Conservation (phyloP, 2,888 invertebrate species). For the Drosophila picticornis region DNA sequence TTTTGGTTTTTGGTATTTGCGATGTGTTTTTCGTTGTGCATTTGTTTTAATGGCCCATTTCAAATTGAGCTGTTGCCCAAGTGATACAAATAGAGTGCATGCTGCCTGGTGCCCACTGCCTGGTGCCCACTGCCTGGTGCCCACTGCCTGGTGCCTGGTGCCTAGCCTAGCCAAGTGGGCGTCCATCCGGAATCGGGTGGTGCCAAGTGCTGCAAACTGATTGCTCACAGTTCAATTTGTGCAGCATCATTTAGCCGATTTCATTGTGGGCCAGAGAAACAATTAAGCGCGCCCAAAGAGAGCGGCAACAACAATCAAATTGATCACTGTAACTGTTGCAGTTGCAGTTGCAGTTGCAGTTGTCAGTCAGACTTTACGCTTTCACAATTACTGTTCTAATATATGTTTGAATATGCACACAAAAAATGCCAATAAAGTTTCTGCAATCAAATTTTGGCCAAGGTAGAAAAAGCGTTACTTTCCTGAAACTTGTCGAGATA, state of each 20-base stretch:
- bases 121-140: background rate
- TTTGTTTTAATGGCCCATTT: constrained; percentile 77
- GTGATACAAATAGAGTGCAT: constrained; percentile 5
- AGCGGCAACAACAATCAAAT: constrained; percentile 30
- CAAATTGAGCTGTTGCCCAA: constrained; percentile 72
- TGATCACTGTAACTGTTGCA: constrained; percentile 10
- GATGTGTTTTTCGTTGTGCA: constrained; percentile 66
- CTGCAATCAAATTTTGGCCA: background rate
- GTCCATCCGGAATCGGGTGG: constrained; percentile 58
- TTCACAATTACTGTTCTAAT: constrained; percentile 4
- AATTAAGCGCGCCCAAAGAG: constrained; percentile 54
- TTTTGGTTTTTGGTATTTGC: constrained; percentile 46
- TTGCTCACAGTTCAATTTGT: constrained; percentile 75
- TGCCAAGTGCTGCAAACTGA: constrained; percentile 28
- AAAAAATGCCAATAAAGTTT: background rate
- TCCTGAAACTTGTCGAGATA: background rate
- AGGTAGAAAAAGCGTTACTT: background rate
- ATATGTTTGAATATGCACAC: background rate
- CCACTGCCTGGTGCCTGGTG: background rate
- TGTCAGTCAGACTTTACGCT: constrained; percentile 6
- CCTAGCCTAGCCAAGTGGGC: constrained; percentile 56
- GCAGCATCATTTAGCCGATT: constrained; percentile 69
- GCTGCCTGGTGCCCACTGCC: background rate
- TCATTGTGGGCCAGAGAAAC: constrained; percentile 43
- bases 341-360: background rate